Conservation (phyloP, 2,113 vertebrate genomes). For the Trachemys scripta region DNA sequence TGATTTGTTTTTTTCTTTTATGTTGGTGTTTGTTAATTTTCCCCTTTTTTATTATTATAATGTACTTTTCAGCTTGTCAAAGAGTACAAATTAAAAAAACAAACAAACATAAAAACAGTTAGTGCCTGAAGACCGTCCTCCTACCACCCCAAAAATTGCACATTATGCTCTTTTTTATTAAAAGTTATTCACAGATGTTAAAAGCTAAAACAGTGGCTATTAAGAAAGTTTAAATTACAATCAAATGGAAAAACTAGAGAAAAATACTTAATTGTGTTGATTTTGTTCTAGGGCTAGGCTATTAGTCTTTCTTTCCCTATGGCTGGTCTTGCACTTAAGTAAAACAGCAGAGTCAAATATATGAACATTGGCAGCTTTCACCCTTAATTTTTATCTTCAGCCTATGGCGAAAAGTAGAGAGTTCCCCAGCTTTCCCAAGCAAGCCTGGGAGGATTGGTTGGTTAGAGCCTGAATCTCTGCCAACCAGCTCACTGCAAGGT, state of each 20-base stretch:
- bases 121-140: neutral
- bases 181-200: neutral
- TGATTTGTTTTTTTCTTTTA: neutral
- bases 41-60: neutral
- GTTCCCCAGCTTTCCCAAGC: slow-evolving; percentile 1
- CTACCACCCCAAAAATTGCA: neutral
- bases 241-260: neutral
- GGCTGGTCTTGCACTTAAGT: neutral
- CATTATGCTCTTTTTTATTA: neutral
- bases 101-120: neutral
- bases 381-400: slow-evolving; percentile 19
- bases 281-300: neutral
- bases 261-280: neutral
- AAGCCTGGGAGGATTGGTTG: neutral
- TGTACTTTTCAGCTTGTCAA: neutral
- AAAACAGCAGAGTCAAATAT: neutral
- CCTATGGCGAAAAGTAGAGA: neutral
- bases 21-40: neutral
- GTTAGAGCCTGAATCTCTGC: neutral
- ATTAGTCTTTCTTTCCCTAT: neutral
- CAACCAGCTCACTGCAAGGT: neutral
- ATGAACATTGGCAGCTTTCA: neutral
- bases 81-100: neutral
- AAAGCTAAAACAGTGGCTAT: neutral
- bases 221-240: neutral